A percentile compares a stretch with the other conserved stretches of the same genome.
These are phyloP conservation scores for Drosophila erecta DNA, from an alignment of 1,140 invertebrate genomes.

Conservation along the genomic window DNA sequence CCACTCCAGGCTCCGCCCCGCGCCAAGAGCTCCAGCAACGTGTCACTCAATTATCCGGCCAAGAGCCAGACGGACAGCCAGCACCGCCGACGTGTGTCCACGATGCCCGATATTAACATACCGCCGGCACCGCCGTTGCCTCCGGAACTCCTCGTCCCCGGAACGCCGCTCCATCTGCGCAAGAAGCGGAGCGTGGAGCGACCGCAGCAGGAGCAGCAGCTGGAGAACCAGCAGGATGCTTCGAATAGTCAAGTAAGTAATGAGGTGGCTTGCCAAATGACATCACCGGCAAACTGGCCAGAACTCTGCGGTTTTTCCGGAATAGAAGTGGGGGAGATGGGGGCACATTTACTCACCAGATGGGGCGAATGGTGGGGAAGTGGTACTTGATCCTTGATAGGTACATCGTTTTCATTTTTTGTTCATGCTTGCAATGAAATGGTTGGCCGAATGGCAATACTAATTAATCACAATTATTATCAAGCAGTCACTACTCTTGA, in stretches of 20 bases:
- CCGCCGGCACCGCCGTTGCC: slow-evolving; percentile 75
- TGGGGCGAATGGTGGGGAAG: neutral
- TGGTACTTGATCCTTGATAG: too few species aligned
- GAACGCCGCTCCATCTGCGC: slow-evolving; percentile 60
- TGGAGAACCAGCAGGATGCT: slow-evolving; percentile 3
- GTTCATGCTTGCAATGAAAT: too few species aligned
- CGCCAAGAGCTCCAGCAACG: slow-evolving; percentile 61
- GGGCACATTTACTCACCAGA: neutral
- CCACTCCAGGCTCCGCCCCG: slow-evolving; percentile 18
- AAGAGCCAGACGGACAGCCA: slow-evolving; percentile 46
- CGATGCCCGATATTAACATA: slow-evolving; percentile 71
- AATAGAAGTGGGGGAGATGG: too few species aligned
- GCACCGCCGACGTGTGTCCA: slow-evolving; percentile 60
- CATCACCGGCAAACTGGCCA: slow-evolving; percentile 15
- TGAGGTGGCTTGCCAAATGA: slow-evolving; percentile 14
- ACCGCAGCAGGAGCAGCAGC: neutral
- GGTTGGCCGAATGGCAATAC: too few species aligned
- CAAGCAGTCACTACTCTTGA: too few species aligned
- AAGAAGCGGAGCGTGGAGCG: slow-evolving; percentile 66
- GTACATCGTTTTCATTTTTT: too few species aligned
- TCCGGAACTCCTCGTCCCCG: slow-evolving; percentile 54
- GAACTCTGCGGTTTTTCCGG: slow-evolving; percentile 15
- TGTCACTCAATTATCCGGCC: slow-evolving; percentile 70
- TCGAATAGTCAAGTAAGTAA: slow-evolving; percentile 63
- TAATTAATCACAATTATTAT: too few species aligned